Evolutionary conservation across 2,888 invertebrate genomes (phyloP).

Genomic region (Smittia aterrima): DNA sequence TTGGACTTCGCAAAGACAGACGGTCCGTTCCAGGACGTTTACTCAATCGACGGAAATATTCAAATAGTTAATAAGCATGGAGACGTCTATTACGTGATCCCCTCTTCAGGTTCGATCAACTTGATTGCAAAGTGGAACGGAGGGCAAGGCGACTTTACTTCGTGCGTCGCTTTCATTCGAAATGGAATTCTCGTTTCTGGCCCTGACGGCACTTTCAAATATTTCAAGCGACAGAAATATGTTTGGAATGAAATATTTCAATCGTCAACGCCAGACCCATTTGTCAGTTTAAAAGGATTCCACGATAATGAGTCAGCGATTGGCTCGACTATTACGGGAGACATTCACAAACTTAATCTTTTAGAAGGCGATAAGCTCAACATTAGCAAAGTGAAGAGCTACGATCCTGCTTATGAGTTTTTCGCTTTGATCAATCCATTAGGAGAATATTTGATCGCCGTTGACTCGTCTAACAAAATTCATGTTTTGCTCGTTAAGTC

Average conservation of each 20-base stretch:
- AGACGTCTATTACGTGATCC: slow-evolving; percentile 43
- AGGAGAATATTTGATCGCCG: slow-evolving; percentile 38
- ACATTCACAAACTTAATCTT: slow-evolving; percentile 26
- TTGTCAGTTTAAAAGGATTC: slow-evolving; percentile 24
- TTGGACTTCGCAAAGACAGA: slow-evolving; percentile 40
- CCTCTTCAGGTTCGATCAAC: slow-evolving; percentile 22
- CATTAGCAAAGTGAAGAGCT: slow-evolving; percentile 1
- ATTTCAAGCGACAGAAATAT: slow-evolving; percentile 35
- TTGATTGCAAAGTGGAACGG: slow-evolving; percentile 30
- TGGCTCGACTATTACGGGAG: slow-evolving; percentile 19
- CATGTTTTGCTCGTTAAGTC: slow-evolving; percentile 30
- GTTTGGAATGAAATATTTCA: slow-evolving; percentile 36
- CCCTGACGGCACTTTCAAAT: slow-evolving; percentile 31
- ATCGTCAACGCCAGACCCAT: not conserved
- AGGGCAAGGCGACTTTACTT: not conserved
- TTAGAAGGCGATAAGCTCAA: slow-evolving; percentile 7
- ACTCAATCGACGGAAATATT: slow-evolving; percentile 43
- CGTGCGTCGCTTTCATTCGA: slow-evolving; percentile 28
- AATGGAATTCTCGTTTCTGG: slow-evolving; percentile 29
- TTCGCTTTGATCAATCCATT: slow-evolving; percentile 40
- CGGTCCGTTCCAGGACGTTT: slow-evolving; percentile 41
- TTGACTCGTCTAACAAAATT: slow-evolving; percentile 37
- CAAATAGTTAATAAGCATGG: slow-evolving; percentile 43
- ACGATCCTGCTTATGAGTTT: not conserved
- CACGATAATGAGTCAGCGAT: slow-evolving; percentile 22